Evolutionary conservation across 30 jellyfish, hydroid and myxozoan species (phyloP), one percentile per base, ranked within the genome.

Genomic region (Phacellophora camtschatica): DNA sequence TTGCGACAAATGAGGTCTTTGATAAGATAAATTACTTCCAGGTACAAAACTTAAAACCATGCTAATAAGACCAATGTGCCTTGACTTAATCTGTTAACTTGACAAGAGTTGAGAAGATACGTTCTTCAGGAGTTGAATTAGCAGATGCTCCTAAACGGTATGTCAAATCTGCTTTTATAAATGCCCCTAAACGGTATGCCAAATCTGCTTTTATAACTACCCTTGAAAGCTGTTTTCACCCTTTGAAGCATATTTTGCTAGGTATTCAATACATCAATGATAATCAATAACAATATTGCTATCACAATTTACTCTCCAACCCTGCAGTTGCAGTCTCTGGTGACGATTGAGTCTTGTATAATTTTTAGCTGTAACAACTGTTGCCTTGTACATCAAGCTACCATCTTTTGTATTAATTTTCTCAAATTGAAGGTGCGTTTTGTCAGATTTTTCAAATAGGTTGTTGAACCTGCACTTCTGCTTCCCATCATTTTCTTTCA

Each of bases 221-320:
- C 41, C 73, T 58, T 18, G 45, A 58, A n/a, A 27, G 13, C 41
- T 18, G n/a, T n/a, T 20, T 65, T 79, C 90, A 15, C 45, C 87
- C 28, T 61, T 79, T n/a, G 86, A 20, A 16, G 90, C 90, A 79
- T 79, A 79, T 23, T 79, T 79, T 9, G 90, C 43, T 7, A 64
- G 9, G 59, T 64, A 79, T 48, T 79, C 90, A 16, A 64, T 8
- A 63, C 90, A 79, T 8, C 36, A 20, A 79, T 31, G 88, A 65
- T n/a, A n/a, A 61, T 59, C 32, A 25, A 79, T 67, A 31, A 79
- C 19, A 65, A 68, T 51, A 9, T 35, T 11, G 18, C 56, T 76
- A 32, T 76, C 88, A 37, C 83, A 76, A 33, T 72, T 46, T 24
- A 24, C 83, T 55, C 88, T 74, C 88, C 88, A 74, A 1, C 80